Evolutionary conservation across 2,888 invertebrate species (phyloP), one percentile per base, ranked within the genome.

Genomic region (Agrotis clavis): DNA sequence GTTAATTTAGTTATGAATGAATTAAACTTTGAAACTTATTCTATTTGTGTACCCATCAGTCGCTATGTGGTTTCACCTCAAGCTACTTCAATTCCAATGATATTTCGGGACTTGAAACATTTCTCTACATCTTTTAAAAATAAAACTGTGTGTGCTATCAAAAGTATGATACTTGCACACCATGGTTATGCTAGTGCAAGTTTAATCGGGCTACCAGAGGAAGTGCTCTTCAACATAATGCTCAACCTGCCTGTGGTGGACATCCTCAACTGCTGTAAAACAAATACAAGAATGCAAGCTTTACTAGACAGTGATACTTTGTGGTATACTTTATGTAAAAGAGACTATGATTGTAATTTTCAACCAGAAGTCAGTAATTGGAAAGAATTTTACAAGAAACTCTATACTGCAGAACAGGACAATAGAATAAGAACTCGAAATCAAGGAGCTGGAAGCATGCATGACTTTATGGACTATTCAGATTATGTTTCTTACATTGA

Each of bases 61-160:
- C 91, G 92, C 51, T 96, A 94, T 91, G 90, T 96, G 68, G 93
- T 93, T 14, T 91, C 93, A 60, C 91, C 92, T 16, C 90, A 92
- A 82, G 92, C 92, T 64, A 90, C 92, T 66, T 90, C 90, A 11
- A 92, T 93, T 54, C 93, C 93, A 63, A 91, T 92, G 90, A 94
- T 94, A 85, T 95, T 93, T 84, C 89, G 91, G 45, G 93, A 95
- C 68, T 80, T 97, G 53, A 95, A 95, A 81, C 94, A 96, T 82
- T 90, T 97, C 35, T 94, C 96, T 13, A 86, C 89, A 53, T 94
- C 92, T 68, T 93, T 97, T 73, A 97, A 97, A 84, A 96, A 97
- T 79, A 91, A 94, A 68, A 82, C 97, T 35, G 86, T 96, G 51
- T 92, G 96, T 48, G 97, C 97, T 45, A 94, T 97, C 54, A 97